Percentiles rank a stretch among this genome's conserved stretches.
These are phyloP conservation scores for Podarcis cretensis DNA, from an alignment of 2,113 vertebrate genomes.

Conservation along the genomic window DNA sequence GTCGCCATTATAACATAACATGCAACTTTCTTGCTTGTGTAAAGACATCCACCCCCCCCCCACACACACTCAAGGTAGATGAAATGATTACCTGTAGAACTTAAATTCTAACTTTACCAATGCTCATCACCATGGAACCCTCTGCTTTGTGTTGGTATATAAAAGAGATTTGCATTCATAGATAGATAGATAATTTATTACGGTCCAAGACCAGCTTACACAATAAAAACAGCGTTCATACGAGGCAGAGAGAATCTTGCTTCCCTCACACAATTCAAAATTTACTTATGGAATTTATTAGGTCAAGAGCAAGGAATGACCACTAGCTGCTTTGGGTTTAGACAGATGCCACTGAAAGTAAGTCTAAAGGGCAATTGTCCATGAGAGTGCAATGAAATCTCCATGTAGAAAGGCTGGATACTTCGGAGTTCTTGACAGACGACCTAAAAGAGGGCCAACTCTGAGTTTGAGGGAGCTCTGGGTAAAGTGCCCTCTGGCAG, in stretches of 20 bases:
- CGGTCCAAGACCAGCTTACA: no score
- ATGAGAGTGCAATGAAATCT: background rate
- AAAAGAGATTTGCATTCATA: no score
- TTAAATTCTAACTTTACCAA: conserved; percentile 2
- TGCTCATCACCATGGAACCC: background rate
- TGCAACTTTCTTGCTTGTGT: background rate
- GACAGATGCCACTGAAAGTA: background rate
- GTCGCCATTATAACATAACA: background rate
- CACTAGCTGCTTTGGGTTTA: background rate
- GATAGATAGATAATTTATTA: no score
- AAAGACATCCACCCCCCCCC: background rate
- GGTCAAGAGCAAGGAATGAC: background rate
- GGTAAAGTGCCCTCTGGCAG: no score
- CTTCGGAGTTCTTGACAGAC: no score
- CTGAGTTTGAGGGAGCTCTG: no score
- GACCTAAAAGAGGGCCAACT: no score
- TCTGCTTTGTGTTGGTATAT: no score
- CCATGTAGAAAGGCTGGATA: no score
- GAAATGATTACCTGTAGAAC: background rate
- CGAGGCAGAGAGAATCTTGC: background rate
- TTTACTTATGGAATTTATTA: background rate
- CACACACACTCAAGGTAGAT: background rate
- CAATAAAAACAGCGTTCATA: no score
- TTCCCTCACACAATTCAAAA: background rate
- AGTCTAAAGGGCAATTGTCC: background rate